Evolutionary conservation across 2,797 vertebrate genomes (phyloP).

Genomic region (Darevskia nairensis): DNA sequence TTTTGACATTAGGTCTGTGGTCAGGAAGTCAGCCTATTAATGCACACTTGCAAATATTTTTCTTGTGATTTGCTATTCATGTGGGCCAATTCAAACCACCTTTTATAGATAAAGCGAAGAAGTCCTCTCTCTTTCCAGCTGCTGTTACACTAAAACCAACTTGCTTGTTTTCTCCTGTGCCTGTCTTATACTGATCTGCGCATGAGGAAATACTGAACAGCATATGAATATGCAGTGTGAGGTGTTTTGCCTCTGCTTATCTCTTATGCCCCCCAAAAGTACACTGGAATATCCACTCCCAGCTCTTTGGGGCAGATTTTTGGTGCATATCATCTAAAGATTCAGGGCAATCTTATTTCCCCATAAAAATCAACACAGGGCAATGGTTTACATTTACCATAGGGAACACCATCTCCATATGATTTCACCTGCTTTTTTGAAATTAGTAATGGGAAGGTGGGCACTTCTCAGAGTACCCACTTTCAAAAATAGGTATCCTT

Average conservation of each 20-base stretch:
- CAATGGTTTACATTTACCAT: too few relatives aligned
- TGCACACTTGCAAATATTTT: conserved; percentile 39
- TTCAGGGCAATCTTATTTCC: too few relatives aligned
- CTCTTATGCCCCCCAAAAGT: too few relatives aligned
- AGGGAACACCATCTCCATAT: too few relatives aligned
- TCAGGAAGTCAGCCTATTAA: conserved; percentile 48
- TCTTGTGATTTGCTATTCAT: conserved; percentile 20
- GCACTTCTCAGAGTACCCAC: background rate
- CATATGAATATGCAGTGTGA: background rate
- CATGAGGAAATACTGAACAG: background rate
- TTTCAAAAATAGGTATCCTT: background rate
- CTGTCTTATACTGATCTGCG: background rate
- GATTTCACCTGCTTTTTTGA: background rate
- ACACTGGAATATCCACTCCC: too few relatives aligned
- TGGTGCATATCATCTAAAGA: too few relatives aligned
- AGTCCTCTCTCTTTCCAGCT: background rate
- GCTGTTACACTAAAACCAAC: background rate
- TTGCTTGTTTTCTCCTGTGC: background rate
- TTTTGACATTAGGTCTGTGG: conserved; percentile 56
- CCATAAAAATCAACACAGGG: too few relatives aligned
- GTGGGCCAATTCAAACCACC: background rate
- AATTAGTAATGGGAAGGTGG: background rate
- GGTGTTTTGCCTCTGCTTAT: background rate
- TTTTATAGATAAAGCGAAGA: too few relatives aligned
- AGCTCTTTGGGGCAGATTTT: too few relatives aligned